A percentile compares a stretch with the other conserved stretches of the same genome.
Evolutionary conservation across 1,140 invertebrate species (phyloP).

Genomic region (Arion vulgaris): DNA sequence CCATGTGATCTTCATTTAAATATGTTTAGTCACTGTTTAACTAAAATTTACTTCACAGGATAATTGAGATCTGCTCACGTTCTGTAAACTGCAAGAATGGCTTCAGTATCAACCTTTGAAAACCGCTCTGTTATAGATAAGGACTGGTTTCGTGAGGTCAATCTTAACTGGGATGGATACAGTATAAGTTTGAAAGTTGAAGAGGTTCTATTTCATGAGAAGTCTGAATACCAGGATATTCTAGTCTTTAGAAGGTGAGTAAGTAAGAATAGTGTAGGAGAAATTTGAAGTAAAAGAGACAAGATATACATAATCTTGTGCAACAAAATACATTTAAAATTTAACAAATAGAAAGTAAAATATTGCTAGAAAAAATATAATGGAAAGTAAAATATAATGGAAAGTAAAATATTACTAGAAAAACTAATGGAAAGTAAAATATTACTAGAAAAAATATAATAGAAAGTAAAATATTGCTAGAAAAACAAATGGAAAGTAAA

Average conservation of each 20-base stretch:
- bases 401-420: too few species aligned
- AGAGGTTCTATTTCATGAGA: conserved; percentile 84
- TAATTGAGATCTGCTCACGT: neutral
- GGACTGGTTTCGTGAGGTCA: conserved; percentile 72
- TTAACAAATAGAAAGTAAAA: too few species aligned
- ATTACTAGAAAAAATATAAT: too few species aligned
- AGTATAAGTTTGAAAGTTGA: conserved; percentile 90
- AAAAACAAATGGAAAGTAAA: too few species aligned
- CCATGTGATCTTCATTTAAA: neutral
- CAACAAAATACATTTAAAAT: neutral
- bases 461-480: too few species aligned
- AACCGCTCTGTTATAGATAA: conserved; percentile 45
- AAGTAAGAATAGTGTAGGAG: neutral
- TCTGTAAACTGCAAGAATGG: neutral
- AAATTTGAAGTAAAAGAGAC: neutral
- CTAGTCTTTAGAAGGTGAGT: conserved; percentile 88
- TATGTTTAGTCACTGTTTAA: neutral
- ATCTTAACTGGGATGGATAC: conserved; percentile 87
- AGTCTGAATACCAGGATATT: conserved; percentile 91
- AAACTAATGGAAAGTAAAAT: too few species aligned
- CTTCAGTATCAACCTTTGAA: neutral
- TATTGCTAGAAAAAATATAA: too few species aligned
- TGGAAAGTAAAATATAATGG: too few species aligned
- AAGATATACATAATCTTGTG: neutral
- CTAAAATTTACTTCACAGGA: neutral